These are phyloP conservation scores for Drosophila melanocephala DNA, from an alignment of 2,888 invertebrate genomes.

Conservation along the genomic window DNA sequence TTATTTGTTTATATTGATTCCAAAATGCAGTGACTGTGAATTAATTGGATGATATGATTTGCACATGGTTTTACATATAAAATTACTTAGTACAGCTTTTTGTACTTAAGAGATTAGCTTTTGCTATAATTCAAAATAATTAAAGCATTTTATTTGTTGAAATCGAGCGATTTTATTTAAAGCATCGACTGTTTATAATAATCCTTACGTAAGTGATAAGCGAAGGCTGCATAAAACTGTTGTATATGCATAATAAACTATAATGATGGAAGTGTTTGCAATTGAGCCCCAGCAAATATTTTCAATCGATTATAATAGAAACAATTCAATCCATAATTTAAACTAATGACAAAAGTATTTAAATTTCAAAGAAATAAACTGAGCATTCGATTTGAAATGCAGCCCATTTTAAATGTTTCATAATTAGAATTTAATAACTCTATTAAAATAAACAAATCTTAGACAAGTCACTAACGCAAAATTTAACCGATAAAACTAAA, in stretches of 20 bases:
- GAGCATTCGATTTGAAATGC: conserved; percentile 6
- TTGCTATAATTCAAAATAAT: conserved; percentile 15
- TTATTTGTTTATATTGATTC: conserved; percentile 1
- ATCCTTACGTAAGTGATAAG: conserved; percentile 49
- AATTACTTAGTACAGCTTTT: conserved; percentile 24
- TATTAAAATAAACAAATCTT: conserved; percentile 5
- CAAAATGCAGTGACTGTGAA: conserved; percentile 21
- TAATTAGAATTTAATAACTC: conserved; percentile 37
- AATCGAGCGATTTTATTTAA: conserved; percentile 32
- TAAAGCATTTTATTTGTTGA: conserved; percentile 19
- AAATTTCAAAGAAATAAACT: not conserved
- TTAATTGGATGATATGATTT: conserved; percentile 19
- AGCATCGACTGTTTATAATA: conserved; percentile 54
- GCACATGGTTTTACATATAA: not conserved
- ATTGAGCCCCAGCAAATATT: conserved; percentile 75
- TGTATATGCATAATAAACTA: conserved; percentile 24
- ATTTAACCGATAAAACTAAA: conserved; percentile 8
- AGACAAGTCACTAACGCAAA: conserved; percentile 6
- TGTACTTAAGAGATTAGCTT: conserved; percentile 29
- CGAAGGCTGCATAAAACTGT: conserved; percentile 52
- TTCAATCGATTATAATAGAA: conserved; percentile 51
- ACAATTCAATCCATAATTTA: not conserved
- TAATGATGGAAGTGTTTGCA: conserved; percentile 69
- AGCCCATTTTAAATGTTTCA: conserved; percentile 35
- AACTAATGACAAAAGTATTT: not conserved